Evolutionary conservation across 2,113 vertebrate genomes (phyloP).

Genomic region (Cyanoramphus novaezelandiae): DNA sequence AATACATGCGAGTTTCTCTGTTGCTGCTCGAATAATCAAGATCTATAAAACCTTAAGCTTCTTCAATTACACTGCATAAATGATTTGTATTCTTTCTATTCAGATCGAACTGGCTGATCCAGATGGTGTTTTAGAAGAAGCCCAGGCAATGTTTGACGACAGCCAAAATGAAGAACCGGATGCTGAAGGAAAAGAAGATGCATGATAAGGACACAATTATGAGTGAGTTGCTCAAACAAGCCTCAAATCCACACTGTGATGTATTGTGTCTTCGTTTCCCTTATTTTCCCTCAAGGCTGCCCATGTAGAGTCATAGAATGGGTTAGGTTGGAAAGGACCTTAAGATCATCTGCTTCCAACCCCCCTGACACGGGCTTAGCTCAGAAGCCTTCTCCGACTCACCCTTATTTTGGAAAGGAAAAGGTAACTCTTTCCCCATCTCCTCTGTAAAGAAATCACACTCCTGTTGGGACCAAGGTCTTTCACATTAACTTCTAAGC

Average conservation of each 20-base stretch:
- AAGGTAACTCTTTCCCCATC: background rate
- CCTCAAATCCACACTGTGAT: background rate
- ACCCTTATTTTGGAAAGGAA: background rate
- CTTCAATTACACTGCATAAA: background rate
- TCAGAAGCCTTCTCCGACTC: background rate
- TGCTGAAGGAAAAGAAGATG: background rate
- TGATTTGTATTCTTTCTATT: background rate
- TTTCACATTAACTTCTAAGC: background rate
- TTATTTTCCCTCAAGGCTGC: background rate
- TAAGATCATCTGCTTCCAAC: background rate
- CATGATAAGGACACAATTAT: background rate
- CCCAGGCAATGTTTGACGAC: slow-evolving; percentile 36
- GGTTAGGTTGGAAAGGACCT: background rate
- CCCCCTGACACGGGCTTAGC: background rate
- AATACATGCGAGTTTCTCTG: background rate
- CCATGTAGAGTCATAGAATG: background rate
- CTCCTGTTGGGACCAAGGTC: background rate
- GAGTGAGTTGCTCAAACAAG: background rate
- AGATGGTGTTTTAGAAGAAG: slow-evolving; percentile 74
- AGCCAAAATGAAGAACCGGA: background rate
- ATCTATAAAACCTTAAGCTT: background rate
- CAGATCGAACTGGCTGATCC: slow-evolving; percentile 83
- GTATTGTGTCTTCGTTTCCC: rapidly evolving
- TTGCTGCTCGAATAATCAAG: background rate
- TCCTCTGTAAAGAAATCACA: background rate